phyloP scores from a whole-genome alignment of 2,888 invertebrate species.

The Arrhopalites spinosus region DNA sequence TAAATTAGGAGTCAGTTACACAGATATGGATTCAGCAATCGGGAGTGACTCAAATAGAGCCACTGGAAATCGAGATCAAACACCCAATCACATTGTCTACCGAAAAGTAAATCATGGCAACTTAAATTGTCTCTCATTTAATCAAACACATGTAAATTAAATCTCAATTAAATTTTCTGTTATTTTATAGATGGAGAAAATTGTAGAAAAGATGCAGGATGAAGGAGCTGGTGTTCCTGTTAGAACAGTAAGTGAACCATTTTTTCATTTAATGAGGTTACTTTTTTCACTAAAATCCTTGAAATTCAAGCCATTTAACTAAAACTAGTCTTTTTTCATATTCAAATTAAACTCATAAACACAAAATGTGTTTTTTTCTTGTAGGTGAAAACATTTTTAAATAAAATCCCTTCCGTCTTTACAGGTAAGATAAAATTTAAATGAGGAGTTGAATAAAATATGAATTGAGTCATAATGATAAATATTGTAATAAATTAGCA shows the following conservation, averaged over 20 bases:
- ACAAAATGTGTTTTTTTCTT: too few relatives aligned
- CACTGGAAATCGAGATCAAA: conserved; percentile 61
- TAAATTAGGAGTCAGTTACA: conserved; percentile 44
- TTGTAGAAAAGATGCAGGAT: conserved; percentile 95
- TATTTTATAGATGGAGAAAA: conserved; percentile 82
- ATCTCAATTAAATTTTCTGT: background rate
- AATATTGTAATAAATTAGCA: background rate
- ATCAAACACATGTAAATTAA: background rate
- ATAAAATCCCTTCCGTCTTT: conserved; percentile 96
- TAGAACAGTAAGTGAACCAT: too few relatives aligned
- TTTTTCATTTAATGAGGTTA: too few relatives aligned
- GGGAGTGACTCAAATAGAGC: conserved; percentile 26
- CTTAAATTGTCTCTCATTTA: too few relatives aligned
- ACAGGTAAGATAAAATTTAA: conserved; percentile 64
- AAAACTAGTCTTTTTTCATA: too few relatives aligned
- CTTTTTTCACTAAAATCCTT: too few relatives aligned
- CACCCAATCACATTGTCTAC: conserved; percentile 86
- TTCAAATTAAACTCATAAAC: too few relatives aligned
- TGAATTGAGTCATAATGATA: background rate
- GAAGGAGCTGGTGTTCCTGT: conserved; percentile 93
- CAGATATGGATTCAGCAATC: conserved; percentile 45
- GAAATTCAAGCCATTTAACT: too few relatives aligned
- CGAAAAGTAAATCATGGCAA: conserved; percentile 70
- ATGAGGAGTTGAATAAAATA: background rate
- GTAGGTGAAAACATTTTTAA: conserved; percentile 99